These are phyloP conservation scores for Troilus luridus DNA, from an alignment of 2,888 invertebrate species.

Conservation along the genomic window DNA sequence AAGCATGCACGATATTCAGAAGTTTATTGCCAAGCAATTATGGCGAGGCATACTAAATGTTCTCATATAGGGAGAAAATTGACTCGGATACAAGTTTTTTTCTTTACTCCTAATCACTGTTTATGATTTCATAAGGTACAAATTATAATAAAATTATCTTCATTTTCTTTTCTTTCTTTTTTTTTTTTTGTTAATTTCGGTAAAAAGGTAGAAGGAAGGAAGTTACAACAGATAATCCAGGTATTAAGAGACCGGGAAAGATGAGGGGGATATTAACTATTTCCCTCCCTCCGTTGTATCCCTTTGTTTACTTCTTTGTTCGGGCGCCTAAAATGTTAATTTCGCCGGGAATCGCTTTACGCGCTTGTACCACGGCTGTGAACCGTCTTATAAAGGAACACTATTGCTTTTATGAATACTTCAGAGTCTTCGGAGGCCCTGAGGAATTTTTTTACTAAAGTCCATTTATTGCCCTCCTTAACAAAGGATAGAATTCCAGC, in stretches of 20 bases:
- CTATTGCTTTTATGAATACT: constrained; percentile 40
- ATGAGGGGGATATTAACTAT: constrained; percentile 34
- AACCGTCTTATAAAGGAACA: not conserved
- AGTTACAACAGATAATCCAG: constrained; percentile 40
- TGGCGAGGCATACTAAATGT: not conserved
- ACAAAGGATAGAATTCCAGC: not conserved
- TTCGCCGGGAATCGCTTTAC: constrained; percentile 15
- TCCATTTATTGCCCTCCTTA: not conserved
- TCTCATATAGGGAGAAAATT: not conserved
- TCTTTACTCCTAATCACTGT: not conserved
- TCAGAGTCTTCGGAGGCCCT: constrained; percentile 1
- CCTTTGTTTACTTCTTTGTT: constrained; percentile 48
- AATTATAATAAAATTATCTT: not conserved
- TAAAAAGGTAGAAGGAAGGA: not conserved
- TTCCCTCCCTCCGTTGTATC: constrained; percentile 3
- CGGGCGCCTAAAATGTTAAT: constrained; percentile 37
- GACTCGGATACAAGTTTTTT: not conserved
- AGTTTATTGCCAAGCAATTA: not conserved
- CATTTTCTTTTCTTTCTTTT: not conserved
- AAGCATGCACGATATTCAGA: not conserved
- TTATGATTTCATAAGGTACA: constrained; percentile 1
- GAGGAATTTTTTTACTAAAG: constrained; percentile 11
- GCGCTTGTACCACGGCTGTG: not conserved
- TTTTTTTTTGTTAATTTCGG: not conserved
- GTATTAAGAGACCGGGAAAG: constrained; percentile 32